phyloP scores from a whole-genome alignment of 2,113 vertebrate species.

The Pteronura brasiliensis region DNA sequence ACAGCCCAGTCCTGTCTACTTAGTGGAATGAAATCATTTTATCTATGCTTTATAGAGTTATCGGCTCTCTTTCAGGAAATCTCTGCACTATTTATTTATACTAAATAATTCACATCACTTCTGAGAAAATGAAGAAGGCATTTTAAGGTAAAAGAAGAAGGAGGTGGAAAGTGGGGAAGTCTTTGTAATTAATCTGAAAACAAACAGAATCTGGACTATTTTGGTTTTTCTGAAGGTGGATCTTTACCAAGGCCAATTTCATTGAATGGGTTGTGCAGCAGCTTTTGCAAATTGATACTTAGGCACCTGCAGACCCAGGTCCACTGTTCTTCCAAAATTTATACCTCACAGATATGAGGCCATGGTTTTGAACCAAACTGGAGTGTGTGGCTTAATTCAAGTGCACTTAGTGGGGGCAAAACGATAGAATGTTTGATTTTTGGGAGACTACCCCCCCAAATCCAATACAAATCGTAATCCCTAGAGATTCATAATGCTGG shows the following conservation, averaged over 20 bases:
- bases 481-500: not conserved
- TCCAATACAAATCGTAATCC: not conserved
- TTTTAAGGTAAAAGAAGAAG: not conserved
- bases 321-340: not conserved
- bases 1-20: not conserved
- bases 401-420: not conserved
- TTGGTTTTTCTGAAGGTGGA: not conserved
- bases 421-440: not conserved
- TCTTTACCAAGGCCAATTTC: not conserved
- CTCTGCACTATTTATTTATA: not conserved
- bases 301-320: not conserved
- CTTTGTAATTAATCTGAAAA: slow-evolving; percentile 20
- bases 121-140: not conserved
- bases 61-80: not conserved
- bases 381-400: not conserved
- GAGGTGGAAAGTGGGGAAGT: not conserved
- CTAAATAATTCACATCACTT: not conserved
- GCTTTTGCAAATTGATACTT: not conserved
- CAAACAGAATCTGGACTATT: not conserved
- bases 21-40: not conserved
- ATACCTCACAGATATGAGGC: not conserved
- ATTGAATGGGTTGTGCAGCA: not conserved
- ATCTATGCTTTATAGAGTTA: not conserved
- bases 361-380: not conserved
- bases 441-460: not conserved